phyloP scores from a whole-genome alignment of 2,113 vertebrate species.

The Ailuropoda melanoleuca region DNA sequence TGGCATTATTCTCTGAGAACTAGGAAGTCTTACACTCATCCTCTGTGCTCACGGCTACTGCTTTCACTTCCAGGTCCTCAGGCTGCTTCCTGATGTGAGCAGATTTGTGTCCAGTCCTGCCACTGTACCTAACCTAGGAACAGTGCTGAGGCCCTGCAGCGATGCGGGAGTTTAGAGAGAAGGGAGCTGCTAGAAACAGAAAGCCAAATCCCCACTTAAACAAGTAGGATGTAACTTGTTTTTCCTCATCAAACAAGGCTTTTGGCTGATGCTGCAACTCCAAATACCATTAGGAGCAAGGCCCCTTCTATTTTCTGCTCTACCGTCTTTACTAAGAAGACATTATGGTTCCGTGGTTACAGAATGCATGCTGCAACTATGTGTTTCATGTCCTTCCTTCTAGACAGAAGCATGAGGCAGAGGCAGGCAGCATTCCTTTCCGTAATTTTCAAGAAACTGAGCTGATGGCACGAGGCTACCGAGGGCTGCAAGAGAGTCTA shows the following conservation, averaged over 20 bases:
- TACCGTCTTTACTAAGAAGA: not conserved
- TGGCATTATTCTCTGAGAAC: not conserved
- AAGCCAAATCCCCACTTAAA: not conserved
- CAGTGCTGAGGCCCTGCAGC: not conserved
- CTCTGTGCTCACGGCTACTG: not conserved
- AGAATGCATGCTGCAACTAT: not conserved
- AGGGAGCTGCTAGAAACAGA: not conserved
- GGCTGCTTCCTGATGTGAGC: not conserved
- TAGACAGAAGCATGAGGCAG: not conserved
- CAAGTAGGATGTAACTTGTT: not conserved
- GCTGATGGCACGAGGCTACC: not conserved
- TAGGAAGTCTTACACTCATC: not conserved
- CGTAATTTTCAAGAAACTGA: not conserved
- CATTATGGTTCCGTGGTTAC: not conserved
- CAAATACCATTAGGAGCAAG: not conserved
- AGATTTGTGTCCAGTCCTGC: not conserved
- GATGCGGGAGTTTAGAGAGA: not conserved
- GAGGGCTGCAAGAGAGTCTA: not conserved
- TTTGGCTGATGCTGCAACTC: not conserved
- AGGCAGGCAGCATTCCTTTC: not conserved
- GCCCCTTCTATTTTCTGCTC: not conserved
- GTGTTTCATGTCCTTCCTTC: not conserved
- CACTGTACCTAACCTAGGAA: not conserved
- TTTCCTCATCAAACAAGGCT: not conserved
- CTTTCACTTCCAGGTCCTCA: not conserved